A percentile compares a stretch with the other conserved stretches of the same genome.
Conservation (phyloP, 2,113 vertebrate species). For the western clawed frog (Xenopus tropicalis) region UCB_Xtro_10.0 CM004452.2:1376001-1376500, state of each 20-base stretch:
- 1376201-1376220: constrained; percentile 32
- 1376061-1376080: constrained; percentile 22
- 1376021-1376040: constrained; percentile 34
- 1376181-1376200: background rate
- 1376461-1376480: no score
- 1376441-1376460: no score
- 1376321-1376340: background rate
- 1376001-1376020: constrained; percentile 17
- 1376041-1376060: constrained; percentile 25
- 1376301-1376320: background rate
- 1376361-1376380: no score
- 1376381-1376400: no score
- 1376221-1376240: constrained; percentile 39
- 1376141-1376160: background rate
- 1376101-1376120: constrained; percentile 9
- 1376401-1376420: no score
- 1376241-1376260: constrained; percentile 39
- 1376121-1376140: constrained; percentile 19
- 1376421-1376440: no score
- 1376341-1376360: background rate
- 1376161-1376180: background rate
- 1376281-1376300: constrained; percentile 36
- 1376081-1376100: constrained; percentile 18
- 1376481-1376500: no score
- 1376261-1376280: constrained; percentile 27